Base-by-base conservation (phyloP, 1,140 invertebrate species). In the Trissolcus basalis region DNA sequence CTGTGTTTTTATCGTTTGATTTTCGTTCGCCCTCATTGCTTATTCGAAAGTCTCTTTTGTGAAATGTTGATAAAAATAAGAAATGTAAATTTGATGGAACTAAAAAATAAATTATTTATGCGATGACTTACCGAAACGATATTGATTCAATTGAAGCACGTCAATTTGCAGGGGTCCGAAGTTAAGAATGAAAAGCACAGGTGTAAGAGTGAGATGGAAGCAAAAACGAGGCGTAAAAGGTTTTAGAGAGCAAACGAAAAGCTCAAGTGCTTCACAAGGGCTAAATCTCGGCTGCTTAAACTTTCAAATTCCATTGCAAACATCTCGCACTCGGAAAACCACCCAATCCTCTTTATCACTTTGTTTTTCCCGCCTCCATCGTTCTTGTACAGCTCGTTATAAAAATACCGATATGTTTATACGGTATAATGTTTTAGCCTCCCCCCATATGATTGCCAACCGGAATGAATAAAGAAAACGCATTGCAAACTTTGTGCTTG, bases 301-400 rank as follows among this genome's bases (percentile, higher is more conserved):
- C 73, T 70, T 76, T 76, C 73, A 76, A 76, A 76, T 76, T 76
- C 73, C 61, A 76, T 70, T 44, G 73, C 73, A 76, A 76, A 70
- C 73, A 70, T 70, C 67, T 70, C 67, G 49, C 73, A 65, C 56
- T 55, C 55, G 55, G 60, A 60, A 70, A 70, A 65, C 65, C 65
- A 15, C 59, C 64, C 47, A 19, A 75, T 75, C 53, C 64, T 68
- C 58, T 68, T 68, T 75, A 75, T 53, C 48, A 68, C 71, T 68
- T 68, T 63, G 58, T 75, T 64, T 56, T 63, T 50, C 51, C 58
- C 47, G 41, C 53, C 53, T 68, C 63, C 68, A 50, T 68, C 58
- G 53, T 64, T 47, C 14, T 5, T 44, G 14, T 27, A 15, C 15
- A n/a, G 53, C 54, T 67, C 39, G 61, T 68, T 58, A 75, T 12